A percentile compares a stretch with the other conserved stretches of the same genome.
Conservation (phyloP, 2,797 vertebrate species). For the Hyperoplus immaculatus region DNA sequence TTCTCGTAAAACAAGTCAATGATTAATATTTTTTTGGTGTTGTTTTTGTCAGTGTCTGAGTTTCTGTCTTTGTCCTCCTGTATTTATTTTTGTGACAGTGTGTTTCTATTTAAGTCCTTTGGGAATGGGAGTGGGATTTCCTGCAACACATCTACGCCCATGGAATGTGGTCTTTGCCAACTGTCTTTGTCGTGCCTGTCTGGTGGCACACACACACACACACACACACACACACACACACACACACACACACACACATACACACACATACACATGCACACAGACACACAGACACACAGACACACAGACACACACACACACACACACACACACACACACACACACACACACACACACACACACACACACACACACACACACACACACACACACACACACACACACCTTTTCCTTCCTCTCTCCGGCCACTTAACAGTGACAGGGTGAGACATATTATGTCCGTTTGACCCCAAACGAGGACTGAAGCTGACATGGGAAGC, state of each 20-base stretch:
- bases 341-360: slow-evolving; percentile 25
- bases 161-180: slow-evolving; percentile 74
- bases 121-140: slow-evolving; percentile 87
- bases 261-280: slow-evolving; percentile 27
- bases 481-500: slow-evolving; percentile 37
- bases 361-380: slow-evolving; percentile 25
- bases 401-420: slow-evolving; percentile 74
- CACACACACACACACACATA: slow-evolving; percentile 43
- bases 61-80: slow-evolving; percentile 33
- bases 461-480: slow-evolving; percentile 60
- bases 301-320: slow-evolving; percentile 41
- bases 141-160: slow-evolving; percentile 81
- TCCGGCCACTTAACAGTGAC: slow-evolving; percentile 42
- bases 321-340: slow-evolving; percentile 30
- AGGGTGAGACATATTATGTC: slow-evolving; percentile 47
- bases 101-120: slow-evolving; percentile 74
- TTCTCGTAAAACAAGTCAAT: background rate
- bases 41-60: slow-evolving; percentile 13
- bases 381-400: slow-evolving; percentile 48
- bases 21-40: background rate
- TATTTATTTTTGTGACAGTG: slow-evolving; percentile 50
- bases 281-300: slow-evolving; percentile 30
- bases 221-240: slow-evolving; percentile 36
- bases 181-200: slow-evolving; percentile 54
- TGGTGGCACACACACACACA: slow-evolving; percentile 32